A percentile compares a stretch with the other conserved stretches of the same genome.
phyloP scores from a whole-genome alignment of 2,113 vertebrate genomes.

The Sinocyclocheilus anshuiensis region DNA sequence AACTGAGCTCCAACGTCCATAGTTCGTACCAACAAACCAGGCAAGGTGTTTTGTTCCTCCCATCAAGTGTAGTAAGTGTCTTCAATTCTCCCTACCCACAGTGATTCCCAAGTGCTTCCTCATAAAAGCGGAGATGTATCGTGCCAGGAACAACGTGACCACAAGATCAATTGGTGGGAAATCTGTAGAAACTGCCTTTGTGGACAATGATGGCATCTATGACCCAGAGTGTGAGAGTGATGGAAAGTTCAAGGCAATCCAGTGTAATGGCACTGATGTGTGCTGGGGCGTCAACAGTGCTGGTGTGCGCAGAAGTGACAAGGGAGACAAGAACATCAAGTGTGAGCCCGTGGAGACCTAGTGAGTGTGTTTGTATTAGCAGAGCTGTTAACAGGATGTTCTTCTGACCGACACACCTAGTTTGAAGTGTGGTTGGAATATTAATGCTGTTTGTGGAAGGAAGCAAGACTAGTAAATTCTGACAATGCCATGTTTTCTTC shows the following conservation, averaged over 20 bases:
- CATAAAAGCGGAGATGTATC: conserved; percentile 87
- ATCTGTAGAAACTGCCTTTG: conserved; percentile 75
- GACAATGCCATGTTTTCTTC: background rate
- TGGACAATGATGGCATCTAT: conserved; percentile 93
- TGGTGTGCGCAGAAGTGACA: conserved; percentile 89
- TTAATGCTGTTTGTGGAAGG: background rate
- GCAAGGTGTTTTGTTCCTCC: background rate
- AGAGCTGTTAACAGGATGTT: background rate
- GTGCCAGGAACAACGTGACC: background rate
- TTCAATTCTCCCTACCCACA: conserved; percentile 58
- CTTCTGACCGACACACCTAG: background rate
- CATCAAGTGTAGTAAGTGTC: background rate
- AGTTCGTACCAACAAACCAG: background rate
- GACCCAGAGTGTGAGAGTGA: conserved; percentile 82
- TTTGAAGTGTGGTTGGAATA: background rate
- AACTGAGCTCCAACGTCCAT: too few species aligned
- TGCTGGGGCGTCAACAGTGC: conserved; percentile 98
- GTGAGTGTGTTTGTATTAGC: conserved; percentile 74
- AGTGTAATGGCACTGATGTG: conserved; percentile 84
- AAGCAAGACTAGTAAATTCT: background rate
- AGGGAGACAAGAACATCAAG: conserved; percentile 74
- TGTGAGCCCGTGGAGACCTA: conserved; percentile 86
- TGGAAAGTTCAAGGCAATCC: conserved; percentile 85
- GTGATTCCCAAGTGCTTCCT: conserved; percentile 88
- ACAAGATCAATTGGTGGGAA: conserved; percentile 68